Conservation (phyloP, 2,113 vertebrate species). For the Speoplatyrhinus poulsoni region DNA sequence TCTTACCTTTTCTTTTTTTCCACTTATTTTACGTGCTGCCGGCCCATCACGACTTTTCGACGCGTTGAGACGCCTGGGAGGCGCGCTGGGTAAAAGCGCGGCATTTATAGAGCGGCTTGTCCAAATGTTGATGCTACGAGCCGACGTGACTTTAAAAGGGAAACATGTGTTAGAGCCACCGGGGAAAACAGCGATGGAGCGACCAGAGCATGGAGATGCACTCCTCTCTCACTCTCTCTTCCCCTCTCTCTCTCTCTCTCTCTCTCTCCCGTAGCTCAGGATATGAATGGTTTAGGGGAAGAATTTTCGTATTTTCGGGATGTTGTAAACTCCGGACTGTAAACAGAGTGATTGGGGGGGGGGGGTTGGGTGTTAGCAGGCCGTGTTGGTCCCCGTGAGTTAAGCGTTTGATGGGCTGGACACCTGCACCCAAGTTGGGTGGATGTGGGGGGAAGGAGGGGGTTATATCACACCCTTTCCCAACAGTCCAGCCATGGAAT, state of each 20-base stretch:
- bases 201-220: constrained; percentile 46
- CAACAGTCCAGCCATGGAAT: too few relatives aligned
- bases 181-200: constrained; percentile 50
- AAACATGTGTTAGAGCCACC: constrained; percentile 51
- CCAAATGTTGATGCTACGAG: constrained; percentile 67
- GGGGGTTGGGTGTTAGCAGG: neutral
- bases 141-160: constrained; percentile 60
- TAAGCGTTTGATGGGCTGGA: neutral
- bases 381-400: constrained; percentile 17
- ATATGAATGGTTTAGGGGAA: constrained; percentile 43
- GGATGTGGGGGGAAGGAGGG: neutral
- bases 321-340: constrained; percentile 43
- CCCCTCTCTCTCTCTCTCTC: neutral
- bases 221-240: constrained; percentile 12
- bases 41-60: neutral
- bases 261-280: constrained; percentile 15
- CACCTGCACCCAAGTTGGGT: neutral
- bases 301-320: constrained; percentile 53
- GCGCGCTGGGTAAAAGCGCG: neutral
- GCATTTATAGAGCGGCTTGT: constrained; percentile 52
- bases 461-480: too few relatives aligned
- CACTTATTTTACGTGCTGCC: constrained; percentile 45
- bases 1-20: constrained; percentile 12
- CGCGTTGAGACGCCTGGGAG: neutral
- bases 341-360: constrained; percentile 45